Base-by-base conservation (phyloP, 2,888 invertebrate species). In the Harpalus rubripes region DNA sequence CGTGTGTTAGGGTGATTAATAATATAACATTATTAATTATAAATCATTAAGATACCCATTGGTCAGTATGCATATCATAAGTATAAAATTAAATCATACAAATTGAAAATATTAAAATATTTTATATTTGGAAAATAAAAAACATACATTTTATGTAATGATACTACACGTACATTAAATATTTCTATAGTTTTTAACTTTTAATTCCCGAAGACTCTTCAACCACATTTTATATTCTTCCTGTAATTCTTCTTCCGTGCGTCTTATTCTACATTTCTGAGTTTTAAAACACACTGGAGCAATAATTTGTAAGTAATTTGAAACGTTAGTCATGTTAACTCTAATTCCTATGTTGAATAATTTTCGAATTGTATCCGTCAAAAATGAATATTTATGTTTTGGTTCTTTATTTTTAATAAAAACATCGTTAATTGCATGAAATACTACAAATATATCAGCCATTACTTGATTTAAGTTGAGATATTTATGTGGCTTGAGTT, bases 401-500 rank as follows among this genome's bases (percentile, higher is more conserved):
- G 8, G 2, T 61, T 18, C 8, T 18, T 61, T 61, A 1, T 61
- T 61, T 1, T 61, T 61, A 8, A 61, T 61, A 0, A 61, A 61
- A 61, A 61, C 59, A 61, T 61, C 59, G 8, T 61, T 61, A 61
- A 61, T 16, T 1, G 59, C 59, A 61, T 61, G 59, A 8, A 61
- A 61, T 18, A 61, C 59, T 7, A 61, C 16, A 61, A 61, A 16
- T 16, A 61, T 16, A 16, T 61, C 59, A 61, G 59, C 59, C 59
- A 61, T 61, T 61, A 61, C 15, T 61, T 61, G 16, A 61, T 61
- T 61, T 61, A 61, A 8, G 5, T 61, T 61, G 16, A 61, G 18
- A 61, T 61, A 61, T 61, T 61, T 61, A 61, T 61, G 16, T 16
- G 59, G 59, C 18, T 61, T 61, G 8, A 61, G 18, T 61, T 61